Evolutionary conservation across 2,888 invertebrate genomes (phyloP), one percentile per base, ranked within the genome.

Genomic region (Chesias legatella): DNA sequence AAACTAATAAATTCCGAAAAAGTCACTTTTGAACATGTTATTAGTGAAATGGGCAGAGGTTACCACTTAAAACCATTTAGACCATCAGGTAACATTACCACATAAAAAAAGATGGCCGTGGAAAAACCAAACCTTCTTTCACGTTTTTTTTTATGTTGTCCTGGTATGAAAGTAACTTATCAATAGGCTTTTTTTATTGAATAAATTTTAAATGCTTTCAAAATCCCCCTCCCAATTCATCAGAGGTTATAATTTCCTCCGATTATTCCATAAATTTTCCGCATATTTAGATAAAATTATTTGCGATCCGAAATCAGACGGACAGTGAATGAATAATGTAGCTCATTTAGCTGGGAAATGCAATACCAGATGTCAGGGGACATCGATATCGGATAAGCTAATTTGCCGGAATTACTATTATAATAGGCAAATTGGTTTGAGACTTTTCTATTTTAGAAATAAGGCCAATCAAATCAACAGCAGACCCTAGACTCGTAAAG

Each of bases 361-460:
- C 53, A 51, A 52, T 50, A 52, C 49, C 45, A 59, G 45, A 51
- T 49, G 54, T 48, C 56, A 45, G 50, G 60, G 61, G 58, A 59
- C 43, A 46, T 63, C 48, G 58, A 60, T 62, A 59, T 59, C 49
- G 53, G 61, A 58, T 60, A 51, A 56, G 53, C 56, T 60, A 61
- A 60, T 67, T 67, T 56, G 43, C 43, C 45, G 11, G 45, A 36
- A 30, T 39, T 48, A 25, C 45, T 54, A 47, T 54, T 56, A 57
- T 60, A 56, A 56, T 57, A 53, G 52, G 33, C 37, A 56, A 57
- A 61, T 63, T 60, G 52, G 58, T 59, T 60, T 58, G 53, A 54
- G 36, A n/a, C n/a, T n/a, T n/a, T n/a, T n/a, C 51, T 48, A 46
- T 55, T 52, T 49, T 46, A 48, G 46, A 29, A 45, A 44, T 39